phyloP scores from a whole-genome alignment of 2,888 invertebrate genomes.

The Agonopterix arenella region DNA sequence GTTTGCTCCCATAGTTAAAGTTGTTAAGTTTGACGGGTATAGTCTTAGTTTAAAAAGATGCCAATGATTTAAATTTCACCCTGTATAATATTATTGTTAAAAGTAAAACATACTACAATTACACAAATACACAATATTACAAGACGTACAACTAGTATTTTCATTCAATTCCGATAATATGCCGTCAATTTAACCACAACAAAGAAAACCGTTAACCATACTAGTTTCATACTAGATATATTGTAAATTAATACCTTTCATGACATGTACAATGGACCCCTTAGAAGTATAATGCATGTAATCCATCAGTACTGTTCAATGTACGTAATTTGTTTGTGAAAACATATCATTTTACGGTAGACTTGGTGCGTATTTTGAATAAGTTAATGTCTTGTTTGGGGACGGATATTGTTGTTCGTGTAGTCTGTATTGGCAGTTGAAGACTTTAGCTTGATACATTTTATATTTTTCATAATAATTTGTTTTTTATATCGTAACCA shows the following conservation, averaged over 20 bases:
- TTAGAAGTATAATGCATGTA: conserved; percentile 24
- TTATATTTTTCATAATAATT: no score
- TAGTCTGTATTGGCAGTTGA: neutral
- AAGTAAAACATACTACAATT: no score
- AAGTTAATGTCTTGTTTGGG: conserved; percentile 26
- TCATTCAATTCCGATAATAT: neutral
- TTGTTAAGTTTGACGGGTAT: no score
- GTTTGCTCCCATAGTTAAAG: no score
- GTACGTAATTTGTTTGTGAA: conserved; percentile 43
- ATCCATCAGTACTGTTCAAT: conserved; percentile 39
- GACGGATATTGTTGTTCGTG: neutral
- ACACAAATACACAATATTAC: no score
- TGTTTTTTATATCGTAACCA: no score
- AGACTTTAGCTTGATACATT: no score
- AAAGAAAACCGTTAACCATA: conserved; percentile 14
- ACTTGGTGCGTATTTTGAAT: conserved; percentile 16
- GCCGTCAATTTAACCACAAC: conserved; percentile 9
- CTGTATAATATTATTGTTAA: no score
- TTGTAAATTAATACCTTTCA: conserved; percentile 37
- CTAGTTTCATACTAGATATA: conserved; percentile 23
- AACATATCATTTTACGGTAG: conserved; percentile 46
- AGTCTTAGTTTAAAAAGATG: no score
- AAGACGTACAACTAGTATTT: no score
- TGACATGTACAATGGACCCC: conserved; percentile 26
- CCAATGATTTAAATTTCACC: no score